Conservation (phyloP, 2,797 vertebrate species). For the Leptoclinus maculatus region DNA sequence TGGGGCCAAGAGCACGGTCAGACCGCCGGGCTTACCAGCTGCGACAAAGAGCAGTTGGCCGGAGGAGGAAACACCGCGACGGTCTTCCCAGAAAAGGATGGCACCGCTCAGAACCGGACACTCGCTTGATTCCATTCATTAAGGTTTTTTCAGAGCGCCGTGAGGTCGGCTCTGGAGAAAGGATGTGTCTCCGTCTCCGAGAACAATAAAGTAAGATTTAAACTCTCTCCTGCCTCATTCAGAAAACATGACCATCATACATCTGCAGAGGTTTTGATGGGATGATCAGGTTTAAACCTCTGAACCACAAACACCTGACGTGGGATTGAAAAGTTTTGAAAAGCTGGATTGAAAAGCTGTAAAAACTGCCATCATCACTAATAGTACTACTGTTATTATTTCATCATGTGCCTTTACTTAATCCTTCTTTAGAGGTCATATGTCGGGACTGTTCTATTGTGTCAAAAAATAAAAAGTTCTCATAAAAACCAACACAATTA, state of each 20-base stretch:
- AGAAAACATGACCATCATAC: neutral
- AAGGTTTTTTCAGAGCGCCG: neutral
- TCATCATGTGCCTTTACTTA: too few relatives aligned
- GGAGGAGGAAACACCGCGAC: constrained; percentile 48
- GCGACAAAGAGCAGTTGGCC: constrained; percentile 63
- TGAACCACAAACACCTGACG: too few relatives aligned
- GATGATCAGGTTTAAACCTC: neutral
- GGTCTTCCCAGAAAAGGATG: constrained; percentile 39
- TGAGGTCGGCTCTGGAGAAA: too few relatives aligned
- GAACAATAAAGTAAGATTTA: constrained; percentile 15
- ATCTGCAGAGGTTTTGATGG: constrained; percentile 6
- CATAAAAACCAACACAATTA: too few relatives aligned
- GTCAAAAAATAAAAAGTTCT: too few relatives aligned
- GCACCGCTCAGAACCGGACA: neutral
- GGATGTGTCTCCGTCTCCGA: neutral
- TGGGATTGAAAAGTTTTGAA: too few relatives aligned
- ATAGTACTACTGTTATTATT: too few relatives aligned
- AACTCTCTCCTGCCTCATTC: neutral
- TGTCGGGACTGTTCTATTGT: too few relatives aligned
- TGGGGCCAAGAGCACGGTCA: constrained; percentile 51
- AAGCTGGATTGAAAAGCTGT: too few relatives aligned
- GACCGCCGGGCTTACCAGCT: constrained; percentile 43
- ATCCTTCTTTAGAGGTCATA: too few relatives aligned
- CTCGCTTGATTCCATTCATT: neutral
- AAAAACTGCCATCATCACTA: too few relatives aligned